Base-by-base conservation (phyloP, 2,113 vertebrate species). In the Bagarius yarrelli region DNA sequence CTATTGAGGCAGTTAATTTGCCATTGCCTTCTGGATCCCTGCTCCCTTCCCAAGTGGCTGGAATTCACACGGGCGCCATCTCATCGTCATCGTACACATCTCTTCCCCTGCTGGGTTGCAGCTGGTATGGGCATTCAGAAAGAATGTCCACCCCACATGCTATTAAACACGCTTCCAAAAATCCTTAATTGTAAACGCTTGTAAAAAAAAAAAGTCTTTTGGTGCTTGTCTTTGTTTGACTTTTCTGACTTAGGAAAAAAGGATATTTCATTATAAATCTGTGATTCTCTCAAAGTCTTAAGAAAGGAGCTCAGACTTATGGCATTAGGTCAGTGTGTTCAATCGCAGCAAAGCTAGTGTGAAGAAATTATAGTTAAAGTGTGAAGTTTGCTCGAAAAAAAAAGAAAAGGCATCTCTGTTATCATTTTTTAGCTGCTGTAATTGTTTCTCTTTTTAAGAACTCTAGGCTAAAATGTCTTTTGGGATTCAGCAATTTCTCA, bases 1-100 rank as follows among this genome's bases (percentile, higher is more conserved):
- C 86, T 86, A 89, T 87, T 88, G 86, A 92, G 86, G 90, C 90
- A 89, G 89, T 88, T 91, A 90, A 93, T 93, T 87, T 83, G 78
- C 87, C 82, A 73, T 88, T 88, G 87, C 85, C 64, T 85, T 79
- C 82, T 83, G 83, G 85, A 93, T 90, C 86, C 81, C 79, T 80
- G 85, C 83, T 81, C 79, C 84, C 81, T 78, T 85, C 82, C 83
- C 63, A 75, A 77, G 86, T 86, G 84, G 85, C 79, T 81, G 81
- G 52, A 80, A 85, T 88, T 89, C 81, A 69, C 81, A 53, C 56
- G 50, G 61, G 82, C 71, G 44, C 81, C 32, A 30, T 76, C 79
- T 84, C 77, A 55, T 59, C 47, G 63, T 70, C 78, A 66, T 81
- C 57, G 78, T 74, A 69, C 57, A 52, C 81, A 81, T 83, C 77